Evolutionary conservation across 2,797 vertebrate species (phyloP), one percentile per base, ranked within the genome.

Genomic region (Coluber constrictor): DNA sequence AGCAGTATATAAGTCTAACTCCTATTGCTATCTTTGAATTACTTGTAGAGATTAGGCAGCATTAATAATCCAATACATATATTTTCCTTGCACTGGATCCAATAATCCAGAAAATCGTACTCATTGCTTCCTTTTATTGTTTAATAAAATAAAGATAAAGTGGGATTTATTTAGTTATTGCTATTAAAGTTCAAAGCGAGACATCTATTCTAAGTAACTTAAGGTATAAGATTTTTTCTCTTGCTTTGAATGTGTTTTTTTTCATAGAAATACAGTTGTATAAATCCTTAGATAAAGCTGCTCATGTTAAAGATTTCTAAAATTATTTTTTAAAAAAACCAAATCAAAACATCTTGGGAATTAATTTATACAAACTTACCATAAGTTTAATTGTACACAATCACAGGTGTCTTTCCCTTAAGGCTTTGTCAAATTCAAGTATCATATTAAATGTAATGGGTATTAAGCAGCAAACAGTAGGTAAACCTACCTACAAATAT

Each of bases 331-430:
- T 29, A 0, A 0, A 87, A 0, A 87, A 59, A 15, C 60, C 83
- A 23, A 25, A 54, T 87, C 29, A 87, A 87, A 87, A 87, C 27
- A 61, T 51, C n/a, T 91, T 51, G 51, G 13, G 16, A 29, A n/a
- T 60, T 86, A 11, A 86, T 59, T 29, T 60, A 32, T 60, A 8
- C 90, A 94, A 91, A 13, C 1, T 91, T 0, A 59, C 18, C 16
- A 20, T 59, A 43, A 13, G 10, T 92, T 91, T 1, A 32, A 90
- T 87, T 96, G 9, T 47, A 83, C 20, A 83, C 5, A 9, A 87
- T 94, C 10, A 25, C 61, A 95, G 37, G 61, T 94, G 3, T 8
- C 5, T 95, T 96, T 95, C 92, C 37, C 93, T 94, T 83, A 94
- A 51, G 59, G 91, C 51, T 37, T 91, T 88, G 86, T 13, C 54